Evolutionary conservation across 2,888 invertebrate genomes (phyloP).

Genomic region (Eustalomyia histrio): DNA sequence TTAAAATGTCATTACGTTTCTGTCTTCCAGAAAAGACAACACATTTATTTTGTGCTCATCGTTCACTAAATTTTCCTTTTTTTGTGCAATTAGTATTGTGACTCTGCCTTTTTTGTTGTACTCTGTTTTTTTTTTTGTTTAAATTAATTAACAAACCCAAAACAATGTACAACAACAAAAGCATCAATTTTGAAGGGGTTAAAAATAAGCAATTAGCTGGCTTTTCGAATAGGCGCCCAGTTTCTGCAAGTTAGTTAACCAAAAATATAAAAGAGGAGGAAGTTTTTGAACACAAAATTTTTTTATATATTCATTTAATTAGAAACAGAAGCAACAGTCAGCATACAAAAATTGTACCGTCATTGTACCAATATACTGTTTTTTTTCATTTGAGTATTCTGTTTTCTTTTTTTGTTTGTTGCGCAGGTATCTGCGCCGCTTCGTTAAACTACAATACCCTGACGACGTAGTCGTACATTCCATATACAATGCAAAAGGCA

Average conservation of each 20-base stretch:
- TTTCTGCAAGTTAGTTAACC: constrained; percentile 50
- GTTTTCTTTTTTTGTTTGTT: constrained; percentile 42
- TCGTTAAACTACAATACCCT: constrained; percentile 61
- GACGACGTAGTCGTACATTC: constrained; percentile 39
- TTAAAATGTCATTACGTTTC: not conserved
- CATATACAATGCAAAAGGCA: constrained; percentile 31
- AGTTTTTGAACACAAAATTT: constrained; percentile 46
- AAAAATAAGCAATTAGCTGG: constrained; percentile 73
- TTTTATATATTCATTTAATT: constrained; percentile 59
- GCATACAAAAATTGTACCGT: constrained; percentile 57
- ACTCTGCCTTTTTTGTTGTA: constrained; percentile 43
- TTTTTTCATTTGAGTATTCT: constrained; percentile 39
- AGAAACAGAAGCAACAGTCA: constrained; percentile 57
- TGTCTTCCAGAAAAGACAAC: not conserved
- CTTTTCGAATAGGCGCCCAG: constrained; percentile 70
- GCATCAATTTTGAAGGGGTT: constrained; percentile 74
- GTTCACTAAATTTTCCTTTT: constrained; percentile 29
- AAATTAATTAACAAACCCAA: constrained; percentile 75
- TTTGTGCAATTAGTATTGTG: constrained; percentile 65
- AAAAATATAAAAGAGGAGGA: constrained; percentile 49
- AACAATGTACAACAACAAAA: constrained; percentile 65
- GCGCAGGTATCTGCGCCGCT: constrained; percentile 65
- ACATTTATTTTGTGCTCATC: constrained; percentile 16
- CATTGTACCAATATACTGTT: constrained; percentile 48
- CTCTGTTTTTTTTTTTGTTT: constrained; percentile 66